Percentiles rank a stretch among this genome's conserved stretches.
Conservation (phyloP, 2,113 vertebrate species). For the Phycodurus eques region DNA sequence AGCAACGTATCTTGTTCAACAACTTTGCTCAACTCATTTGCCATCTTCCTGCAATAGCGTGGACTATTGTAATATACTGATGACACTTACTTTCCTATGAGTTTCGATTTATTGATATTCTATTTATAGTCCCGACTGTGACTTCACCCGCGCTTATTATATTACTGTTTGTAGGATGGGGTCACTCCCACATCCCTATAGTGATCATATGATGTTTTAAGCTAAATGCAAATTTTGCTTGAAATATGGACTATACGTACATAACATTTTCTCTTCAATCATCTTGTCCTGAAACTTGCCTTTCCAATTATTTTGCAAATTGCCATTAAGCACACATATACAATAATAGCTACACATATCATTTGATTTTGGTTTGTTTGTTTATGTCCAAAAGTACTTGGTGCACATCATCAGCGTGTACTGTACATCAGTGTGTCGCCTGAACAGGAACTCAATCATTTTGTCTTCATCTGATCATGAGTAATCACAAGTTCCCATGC, state of each 20-base stretch:
- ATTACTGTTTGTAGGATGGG: neutral
- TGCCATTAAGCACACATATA: neutral
- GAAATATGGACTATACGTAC: neutral
- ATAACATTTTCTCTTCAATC: too few species aligned
- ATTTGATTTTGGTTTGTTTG: neutral
- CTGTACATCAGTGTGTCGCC: neutral
- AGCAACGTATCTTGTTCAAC: too few species aligned
- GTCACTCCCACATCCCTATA: neutral
- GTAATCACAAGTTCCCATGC: slow-evolving; percentile 44
- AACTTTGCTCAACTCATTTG: too few species aligned
- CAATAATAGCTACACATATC: neutral
- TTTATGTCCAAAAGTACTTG: neutral
- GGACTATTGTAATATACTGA: too few species aligned
- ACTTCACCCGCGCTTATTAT: neutral
- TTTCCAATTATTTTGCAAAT: neutral
- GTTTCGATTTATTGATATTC: neutral
- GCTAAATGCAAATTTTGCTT: neutral
- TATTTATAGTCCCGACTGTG: neutral
- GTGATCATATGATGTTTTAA: too few species aligned
- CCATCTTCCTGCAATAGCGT: too few species aligned
- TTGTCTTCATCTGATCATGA: slow-evolving; percentile 26
- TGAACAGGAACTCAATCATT: slow-evolving; percentile 37
- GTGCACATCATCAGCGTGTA: neutral
- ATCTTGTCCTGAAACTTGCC: too few species aligned
- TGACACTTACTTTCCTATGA: too few species aligned